Evolutionary conservation across 1,140 invertebrate genomes (phyloP).

Genomic region (Brachionus rotundiformis): DNA sequence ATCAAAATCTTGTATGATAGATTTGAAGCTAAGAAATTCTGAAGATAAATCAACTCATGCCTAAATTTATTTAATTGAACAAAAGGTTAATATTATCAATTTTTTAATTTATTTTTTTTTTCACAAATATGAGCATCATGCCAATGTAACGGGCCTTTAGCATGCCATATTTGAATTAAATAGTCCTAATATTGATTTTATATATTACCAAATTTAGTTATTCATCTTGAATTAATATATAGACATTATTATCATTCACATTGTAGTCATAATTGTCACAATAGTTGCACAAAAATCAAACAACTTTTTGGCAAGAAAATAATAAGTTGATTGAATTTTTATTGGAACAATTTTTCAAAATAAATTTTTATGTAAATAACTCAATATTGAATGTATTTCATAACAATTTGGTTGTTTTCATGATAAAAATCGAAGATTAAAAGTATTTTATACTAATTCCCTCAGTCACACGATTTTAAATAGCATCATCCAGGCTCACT

Average conservation of each 20-base stretch:
- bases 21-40: background rate
- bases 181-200: slow-evolving; percentile 16
- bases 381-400: no score
- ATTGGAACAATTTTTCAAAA: background rate
- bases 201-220: background rate
- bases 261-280: background rate
- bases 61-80: background rate
- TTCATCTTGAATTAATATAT: slow-evolving; percentile 22
- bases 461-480: no score
- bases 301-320: background rate
- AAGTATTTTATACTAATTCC: background rate
- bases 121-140: slow-evolving; percentile 27
- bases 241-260: background rate
- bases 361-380: background rate
- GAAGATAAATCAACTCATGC: background rate
- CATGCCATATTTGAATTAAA: slow-evolving; percentile 1
- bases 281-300: slow-evolving; percentile 4
- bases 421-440: background rate
- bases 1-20: background rate
- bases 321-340: background rate
- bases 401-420: no score
- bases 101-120: slow-evolving; percentile 26
- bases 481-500: no score
- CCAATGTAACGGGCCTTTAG: background rate
- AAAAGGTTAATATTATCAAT: background rate